Evolutionary conservation across 1,140 invertebrate genomes (phyloP).

Genomic region (Meloidogyne hapla): DNA sequence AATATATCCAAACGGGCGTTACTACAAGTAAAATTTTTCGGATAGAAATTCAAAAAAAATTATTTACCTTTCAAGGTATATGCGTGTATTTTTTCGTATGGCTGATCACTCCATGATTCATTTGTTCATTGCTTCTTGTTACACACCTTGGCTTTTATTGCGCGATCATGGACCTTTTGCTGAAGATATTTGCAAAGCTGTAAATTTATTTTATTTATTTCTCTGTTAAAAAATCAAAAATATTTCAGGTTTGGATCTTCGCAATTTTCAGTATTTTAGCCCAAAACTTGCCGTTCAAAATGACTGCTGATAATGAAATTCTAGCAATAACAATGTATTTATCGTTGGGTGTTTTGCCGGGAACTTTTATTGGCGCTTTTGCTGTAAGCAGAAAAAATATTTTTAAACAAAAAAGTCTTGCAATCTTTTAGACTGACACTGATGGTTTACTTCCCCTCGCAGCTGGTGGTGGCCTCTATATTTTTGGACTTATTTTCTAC

Average conservation of each 20-base stretch:
- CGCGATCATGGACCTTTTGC: background rate
- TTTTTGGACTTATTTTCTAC: background rate
- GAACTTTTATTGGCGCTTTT: background rate
- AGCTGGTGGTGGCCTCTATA: background rate
- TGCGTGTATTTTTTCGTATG: background rate
- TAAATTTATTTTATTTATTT: background rate
- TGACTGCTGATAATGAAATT: background rate
- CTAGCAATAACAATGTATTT: background rate
- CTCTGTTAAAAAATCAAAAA: background rate
- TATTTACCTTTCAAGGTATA: background rate
- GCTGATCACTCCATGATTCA: constrained; percentile 2
- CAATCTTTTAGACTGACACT: background rate
- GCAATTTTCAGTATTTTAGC: constrained; percentile 5
- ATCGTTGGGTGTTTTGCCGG: background rate
- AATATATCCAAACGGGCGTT: background rate
- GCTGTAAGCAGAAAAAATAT: background rate
- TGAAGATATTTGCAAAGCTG: constrained; percentile 1
- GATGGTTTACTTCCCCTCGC: background rate
- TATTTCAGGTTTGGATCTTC: background rate
- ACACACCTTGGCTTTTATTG: constrained; percentile 2
- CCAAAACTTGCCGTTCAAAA: background rate
- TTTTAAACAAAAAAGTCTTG: background rate
- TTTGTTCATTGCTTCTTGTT: constrained; percentile 3
- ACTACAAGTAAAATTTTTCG: background rate
- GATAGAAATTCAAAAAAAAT: background rate